Evolutionary conservation across 1,140 invertebrate species (phyloP).

Genomic region (Oncopodura yosiiana): DNA sequence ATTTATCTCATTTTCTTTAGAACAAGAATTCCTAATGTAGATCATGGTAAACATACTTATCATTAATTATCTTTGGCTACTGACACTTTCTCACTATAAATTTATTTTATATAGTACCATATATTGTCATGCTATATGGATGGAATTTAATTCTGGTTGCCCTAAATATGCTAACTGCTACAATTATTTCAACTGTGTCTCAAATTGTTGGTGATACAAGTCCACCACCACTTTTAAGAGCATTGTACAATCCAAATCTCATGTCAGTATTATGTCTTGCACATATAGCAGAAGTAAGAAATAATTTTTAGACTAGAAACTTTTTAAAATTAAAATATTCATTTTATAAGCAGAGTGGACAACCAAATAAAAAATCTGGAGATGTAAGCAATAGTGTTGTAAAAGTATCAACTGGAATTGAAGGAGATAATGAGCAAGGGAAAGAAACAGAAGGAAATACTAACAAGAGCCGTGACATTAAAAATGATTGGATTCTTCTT

Average conservation of each 20-base stretch:
- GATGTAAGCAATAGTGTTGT: no score
- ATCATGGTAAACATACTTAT: constrained; percentile 14
- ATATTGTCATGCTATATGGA: constrained; percentile 22
- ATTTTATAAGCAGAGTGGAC: no score
- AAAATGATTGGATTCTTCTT: constrained; percentile 21
- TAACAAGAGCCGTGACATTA: not conserved
- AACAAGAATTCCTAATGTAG: constrained; percentile 21
- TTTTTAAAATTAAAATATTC: no score
- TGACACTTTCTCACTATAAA: not conserved
- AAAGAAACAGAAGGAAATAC: constrained; percentile 14
- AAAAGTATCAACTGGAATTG: no score
- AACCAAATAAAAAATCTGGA: no score
- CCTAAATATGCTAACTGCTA: constrained; percentile 15
- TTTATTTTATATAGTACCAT: not conserved
- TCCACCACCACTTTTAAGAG: constrained; percentile 18
- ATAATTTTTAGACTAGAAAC: no score
- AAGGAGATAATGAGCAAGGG: no score
- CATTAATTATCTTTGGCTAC: not conserved
- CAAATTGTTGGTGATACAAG: constrained; percentile 10
- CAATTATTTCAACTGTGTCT: constrained; percentile 7
- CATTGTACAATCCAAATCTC: constrained; percentile 11
- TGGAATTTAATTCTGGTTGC: constrained; percentile 28
- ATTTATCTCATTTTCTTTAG: constrained; percentile 29
- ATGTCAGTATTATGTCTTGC: constrained; percentile 20
- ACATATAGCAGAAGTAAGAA: constrained; percentile 8